phyloP scores from a whole-genome alignment of 2,888 invertebrate species.

The Catonia carolina region DNA sequence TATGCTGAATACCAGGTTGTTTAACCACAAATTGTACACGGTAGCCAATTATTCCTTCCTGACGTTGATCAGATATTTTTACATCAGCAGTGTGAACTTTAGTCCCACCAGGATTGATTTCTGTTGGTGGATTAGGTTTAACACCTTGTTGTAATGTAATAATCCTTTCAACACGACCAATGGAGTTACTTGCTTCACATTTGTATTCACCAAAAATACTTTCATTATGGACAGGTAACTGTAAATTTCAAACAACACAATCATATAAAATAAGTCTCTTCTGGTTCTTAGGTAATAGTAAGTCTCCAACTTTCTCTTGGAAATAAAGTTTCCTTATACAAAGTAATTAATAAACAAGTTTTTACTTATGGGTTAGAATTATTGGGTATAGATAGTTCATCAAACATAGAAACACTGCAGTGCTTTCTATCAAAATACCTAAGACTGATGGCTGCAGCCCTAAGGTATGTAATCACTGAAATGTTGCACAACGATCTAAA shows the following conservation, averaged over 20 bases:
- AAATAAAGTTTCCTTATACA: too few relatives aligned
- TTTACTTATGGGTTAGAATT: too few relatives aligned
- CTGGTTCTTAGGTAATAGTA: too few relatives aligned
- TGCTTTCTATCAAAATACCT: too few relatives aligned
- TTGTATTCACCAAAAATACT: slow-evolving; percentile 40
- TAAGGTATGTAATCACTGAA: too few relatives aligned
- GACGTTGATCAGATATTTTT: slow-evolving; percentile 25
- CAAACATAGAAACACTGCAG: too few relatives aligned
- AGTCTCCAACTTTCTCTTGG: too few relatives aligned
- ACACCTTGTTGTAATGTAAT: slow-evolving; percentile 48
- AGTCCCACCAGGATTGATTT: slow-evolving; percentile 21
- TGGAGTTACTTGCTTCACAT: slow-evolving; percentile 30
- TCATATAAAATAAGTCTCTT: background rate
- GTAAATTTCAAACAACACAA: slow-evolving; percentile 27
- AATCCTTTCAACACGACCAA: slow-evolving; percentile 39
- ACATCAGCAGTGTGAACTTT: slow-evolving; percentile 27
- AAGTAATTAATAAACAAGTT: too few relatives aligned
- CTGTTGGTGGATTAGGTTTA: slow-evolving; percentile 47
- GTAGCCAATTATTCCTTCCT: slow-evolving; percentile 30
- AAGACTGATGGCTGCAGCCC: too few relatives aligned
- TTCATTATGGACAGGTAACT: slow-evolving; percentile 40
- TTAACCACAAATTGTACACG: slow-evolving; percentile 30
- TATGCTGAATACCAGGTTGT: slow-evolving; percentile 16
- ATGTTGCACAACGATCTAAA: too few relatives aligned
- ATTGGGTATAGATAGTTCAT: too few relatives aligned